Percentiles rank a stretch among this genome's conserved stretches.
These are phyloP conservation scores for Lamellibrachia satsuma DNA, from an alignment of 2,888 invertebrate species.

Conservation along the genomic window DNA sequence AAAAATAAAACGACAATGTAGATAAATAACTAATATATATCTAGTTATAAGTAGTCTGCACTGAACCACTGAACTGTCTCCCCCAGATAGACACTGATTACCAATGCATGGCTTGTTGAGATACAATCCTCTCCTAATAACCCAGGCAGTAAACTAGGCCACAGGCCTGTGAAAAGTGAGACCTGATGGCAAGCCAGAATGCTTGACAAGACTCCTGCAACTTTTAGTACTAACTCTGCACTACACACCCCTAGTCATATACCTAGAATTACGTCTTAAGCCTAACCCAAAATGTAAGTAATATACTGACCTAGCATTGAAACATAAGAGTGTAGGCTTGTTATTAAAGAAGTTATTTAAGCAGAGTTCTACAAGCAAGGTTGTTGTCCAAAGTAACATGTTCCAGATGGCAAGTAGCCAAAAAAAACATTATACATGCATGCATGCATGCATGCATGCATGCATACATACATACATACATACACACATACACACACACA, in stretches of 20 bases:
- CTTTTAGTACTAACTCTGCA: not conserved
- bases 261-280: not conserved
- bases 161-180: not conserved
- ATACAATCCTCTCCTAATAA: not conserved
- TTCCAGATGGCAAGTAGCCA: too few species aligned
- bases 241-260: not conserved
- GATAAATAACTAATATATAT: not conserved
- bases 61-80: not conserved
- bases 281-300: too few species aligned
- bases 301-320: too few species aligned
- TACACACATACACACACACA: too few species aligned
- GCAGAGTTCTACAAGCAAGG: too few species aligned
- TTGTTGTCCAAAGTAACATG: too few species aligned
- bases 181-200: not conserved
- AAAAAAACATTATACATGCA: too few species aligned
- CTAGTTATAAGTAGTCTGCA: not conserved
- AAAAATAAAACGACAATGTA: not conserved
- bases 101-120: not conserved
- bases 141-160: conserved; percentile 4
- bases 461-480: too few species aligned
- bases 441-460: too few species aligned
- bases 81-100: not conserved
- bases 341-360: too few species aligned
- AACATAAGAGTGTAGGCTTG: too few species aligned
- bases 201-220: not conserved